Percentiles rank a stretch among this genome's conserved stretches.
phyloP scores from a whole-genome alignment of 2,888 invertebrate species.

The Oscheius myriophilus region DNA sequence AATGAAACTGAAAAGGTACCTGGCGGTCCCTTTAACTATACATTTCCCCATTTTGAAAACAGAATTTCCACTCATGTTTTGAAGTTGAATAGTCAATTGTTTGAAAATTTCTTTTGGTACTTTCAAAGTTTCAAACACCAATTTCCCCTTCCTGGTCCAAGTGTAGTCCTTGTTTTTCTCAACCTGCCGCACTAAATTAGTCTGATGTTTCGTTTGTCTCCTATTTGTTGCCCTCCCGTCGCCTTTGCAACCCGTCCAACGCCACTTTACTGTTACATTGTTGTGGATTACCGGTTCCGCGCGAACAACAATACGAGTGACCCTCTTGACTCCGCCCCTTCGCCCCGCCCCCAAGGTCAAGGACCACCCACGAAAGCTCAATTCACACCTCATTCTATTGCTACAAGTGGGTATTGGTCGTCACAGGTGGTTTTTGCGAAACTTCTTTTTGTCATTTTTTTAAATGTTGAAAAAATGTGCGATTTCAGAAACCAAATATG shows the following conservation, averaged over 20 bases:
- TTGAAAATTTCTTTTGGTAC: too few species aligned
- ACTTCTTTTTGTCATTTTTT: constrained; percentile 1
- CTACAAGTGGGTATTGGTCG: too few species aligned
- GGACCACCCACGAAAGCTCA: constrained; percentile 1
- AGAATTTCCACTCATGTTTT: too few species aligned
- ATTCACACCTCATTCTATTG: not conserved
- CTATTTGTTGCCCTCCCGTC: not conserved
- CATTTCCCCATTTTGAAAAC: too few species aligned
- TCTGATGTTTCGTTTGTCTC: constrained; percentile 6
- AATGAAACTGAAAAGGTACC: too few species aligned
- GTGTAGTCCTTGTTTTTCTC: not conserved
- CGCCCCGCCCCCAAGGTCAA: constrained; percentile 22
- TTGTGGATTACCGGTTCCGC: constrained; percentile 19
- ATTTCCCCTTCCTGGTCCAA: not conserved
- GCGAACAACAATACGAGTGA: constrained; percentile 30
- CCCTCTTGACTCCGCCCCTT: constrained; percentile 24
- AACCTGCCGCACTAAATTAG: not conserved
- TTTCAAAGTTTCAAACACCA: too few species aligned
- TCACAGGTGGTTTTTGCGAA: not conserved
- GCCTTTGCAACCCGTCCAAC: constrained; percentile 5
- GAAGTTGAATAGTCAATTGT: too few species aligned
- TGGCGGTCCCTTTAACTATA: too few species aligned
- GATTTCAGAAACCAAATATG: too few species aligned
- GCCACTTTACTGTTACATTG: constrained; percentile 14
- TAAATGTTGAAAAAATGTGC: not conserved